Percentiles rank a stretch among this genome's conserved stretches.
Conservation (phyloP, 2,797 vertebrate genomes). For the Bovichtus variegatus region DNA sequence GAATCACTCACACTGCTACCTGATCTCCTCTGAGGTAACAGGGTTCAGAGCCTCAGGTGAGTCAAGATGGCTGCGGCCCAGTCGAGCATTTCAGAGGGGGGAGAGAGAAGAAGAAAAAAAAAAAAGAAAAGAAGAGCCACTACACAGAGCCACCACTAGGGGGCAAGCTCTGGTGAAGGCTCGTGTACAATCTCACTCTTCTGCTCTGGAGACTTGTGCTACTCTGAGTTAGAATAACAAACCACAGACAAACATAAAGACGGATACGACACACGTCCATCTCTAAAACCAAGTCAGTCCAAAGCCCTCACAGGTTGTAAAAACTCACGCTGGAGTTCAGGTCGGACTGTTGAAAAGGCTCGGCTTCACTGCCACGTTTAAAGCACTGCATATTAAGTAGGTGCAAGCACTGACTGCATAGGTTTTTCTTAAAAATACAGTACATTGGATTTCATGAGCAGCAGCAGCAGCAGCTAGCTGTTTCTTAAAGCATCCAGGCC, state of each 20-base stretch:
- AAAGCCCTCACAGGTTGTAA: constrained; percentile 24
- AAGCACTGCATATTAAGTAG: constrained; percentile 62
- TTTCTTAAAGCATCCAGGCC: constrained; percentile 45
- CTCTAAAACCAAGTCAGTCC: constrained; percentile 19
- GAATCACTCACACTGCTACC: constrained; percentile 46
- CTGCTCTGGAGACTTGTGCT: constrained; percentile 41
- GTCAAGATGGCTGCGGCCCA: constrained; percentile 59
- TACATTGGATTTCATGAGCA: constrained; percentile 61
- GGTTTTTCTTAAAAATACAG: constrained; percentile 56
- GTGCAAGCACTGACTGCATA: constrained; percentile 67
- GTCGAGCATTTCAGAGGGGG: constrained; percentile 8
- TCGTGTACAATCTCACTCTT: constrained; percentile 12
- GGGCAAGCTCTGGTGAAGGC: constrained; percentile 34
- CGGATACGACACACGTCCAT: constrained; percentile 10
- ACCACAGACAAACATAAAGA: constrained; percentile 27
- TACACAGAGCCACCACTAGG: constrained; percentile 50
- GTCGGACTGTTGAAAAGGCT: constrained; percentile 33
- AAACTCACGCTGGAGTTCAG: constrained; percentile 31
- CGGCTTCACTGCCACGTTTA: constrained; percentile 51
- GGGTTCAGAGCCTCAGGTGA: constrained; percentile 51
- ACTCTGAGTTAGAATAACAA: constrained; percentile 35
- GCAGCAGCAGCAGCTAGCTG: constrained; percentile 39
- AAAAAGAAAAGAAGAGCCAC: background rate
- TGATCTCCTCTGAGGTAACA: constrained; percentile 44
- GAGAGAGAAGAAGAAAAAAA: background rate